Conservation (phyloP, 2,797 vertebrate species). For the Luscinia megarhynchos region DNA sequence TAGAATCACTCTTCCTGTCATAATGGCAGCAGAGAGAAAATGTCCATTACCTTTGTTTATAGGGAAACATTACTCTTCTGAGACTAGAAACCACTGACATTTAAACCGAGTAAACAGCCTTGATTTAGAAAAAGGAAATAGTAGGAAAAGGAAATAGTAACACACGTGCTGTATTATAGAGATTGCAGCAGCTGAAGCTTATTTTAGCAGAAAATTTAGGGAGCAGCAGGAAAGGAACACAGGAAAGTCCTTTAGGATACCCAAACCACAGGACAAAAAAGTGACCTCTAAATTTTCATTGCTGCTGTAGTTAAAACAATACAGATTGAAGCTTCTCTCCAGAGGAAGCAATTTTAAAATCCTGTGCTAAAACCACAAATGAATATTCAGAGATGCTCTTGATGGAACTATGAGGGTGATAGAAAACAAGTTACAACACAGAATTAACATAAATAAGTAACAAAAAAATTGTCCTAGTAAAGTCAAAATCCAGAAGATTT, state of each 20-base stretch:
- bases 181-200: not conserved
- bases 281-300: not conserved
- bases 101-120: conserved; percentile 13
- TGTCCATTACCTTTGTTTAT: not conserved
- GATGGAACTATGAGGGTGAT: not conserved
- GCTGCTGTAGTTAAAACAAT: not conserved
- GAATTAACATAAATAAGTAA: not conserved
- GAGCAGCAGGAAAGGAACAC: not conserved
- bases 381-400: not conserved
- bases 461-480: not conserved
- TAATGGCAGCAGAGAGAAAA: conserved; percentile 26
- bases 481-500: not conserved
- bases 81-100: conserved; percentile 28
- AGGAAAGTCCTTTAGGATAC: not conserved
- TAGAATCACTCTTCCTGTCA: conserved; percentile 19
- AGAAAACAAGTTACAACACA: not conserved
- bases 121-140: conserved; percentile 36
- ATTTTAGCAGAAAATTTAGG: not conserved
- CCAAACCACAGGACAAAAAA: not conserved
- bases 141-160: not conserved
- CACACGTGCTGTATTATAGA: not conserved
- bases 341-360: not conserved
- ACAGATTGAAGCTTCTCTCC: not conserved
- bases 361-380: not conserved
- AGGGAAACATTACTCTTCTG: not conserved